Conservation (phyloP, 2,113 vertebrate species). For the Taurulus bubalis region DNA sequence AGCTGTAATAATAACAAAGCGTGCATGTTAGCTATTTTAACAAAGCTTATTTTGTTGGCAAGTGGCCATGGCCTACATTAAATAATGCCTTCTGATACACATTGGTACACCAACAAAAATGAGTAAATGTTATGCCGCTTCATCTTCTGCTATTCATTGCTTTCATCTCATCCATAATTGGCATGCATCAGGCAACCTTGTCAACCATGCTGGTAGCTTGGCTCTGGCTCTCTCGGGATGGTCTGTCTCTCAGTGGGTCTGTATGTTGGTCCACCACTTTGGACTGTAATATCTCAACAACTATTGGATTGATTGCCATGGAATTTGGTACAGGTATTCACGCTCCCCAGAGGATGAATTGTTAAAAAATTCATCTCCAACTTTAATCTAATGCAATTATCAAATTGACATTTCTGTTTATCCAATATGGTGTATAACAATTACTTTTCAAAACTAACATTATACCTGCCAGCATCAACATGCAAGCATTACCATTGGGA, state of each 20-base stretch:
- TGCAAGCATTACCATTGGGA: neutral
- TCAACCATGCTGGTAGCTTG: neutral
- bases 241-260: neutral
- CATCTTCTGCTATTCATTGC: constrained; percentile 1
- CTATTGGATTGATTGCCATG: neutral
- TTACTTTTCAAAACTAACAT: neutral
- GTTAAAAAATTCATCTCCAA: neutral
- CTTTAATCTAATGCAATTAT: neutral
- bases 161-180: constrained; percentile 20
- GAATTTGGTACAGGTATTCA: neutral
- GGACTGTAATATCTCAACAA: neutral
- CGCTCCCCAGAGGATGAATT: neutral
- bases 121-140: neutral
- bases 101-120: neutral
- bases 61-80: neutral
- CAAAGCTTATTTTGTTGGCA: neutral
- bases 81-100: neutral
- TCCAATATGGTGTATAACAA: neutral
- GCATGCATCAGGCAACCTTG: constrained; percentile 29
- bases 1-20: neutral
- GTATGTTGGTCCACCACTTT: neutral
- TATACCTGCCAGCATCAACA: neutral
- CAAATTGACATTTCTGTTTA: neutral
- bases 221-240: neutral
- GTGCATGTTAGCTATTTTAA: neutral